Evolutionary conservation across 2,888 invertebrate genomes (phyloP).

Genomic region (Hedychridium roseum): DNA sequence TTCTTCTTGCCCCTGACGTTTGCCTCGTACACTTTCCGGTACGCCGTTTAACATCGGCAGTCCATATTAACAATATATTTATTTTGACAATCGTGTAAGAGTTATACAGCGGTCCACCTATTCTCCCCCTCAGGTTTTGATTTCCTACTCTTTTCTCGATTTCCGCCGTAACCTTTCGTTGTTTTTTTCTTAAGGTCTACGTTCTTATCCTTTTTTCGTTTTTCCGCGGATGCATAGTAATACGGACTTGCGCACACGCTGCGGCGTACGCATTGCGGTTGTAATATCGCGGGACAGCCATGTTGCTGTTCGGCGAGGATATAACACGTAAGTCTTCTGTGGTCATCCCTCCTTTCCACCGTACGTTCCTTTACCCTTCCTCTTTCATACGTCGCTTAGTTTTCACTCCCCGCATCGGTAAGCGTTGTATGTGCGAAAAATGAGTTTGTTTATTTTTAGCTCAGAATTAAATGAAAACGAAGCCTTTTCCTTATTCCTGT

Average conservation of each 20-base stretch:
- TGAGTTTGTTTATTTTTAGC: too few relatives aligned
- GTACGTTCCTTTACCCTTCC: too few relatives aligned
- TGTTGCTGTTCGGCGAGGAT: slow-evolving; percentile 38
- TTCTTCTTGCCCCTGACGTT: neutral
- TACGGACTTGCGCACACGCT: slow-evolving; percentile 46
- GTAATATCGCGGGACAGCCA: slow-evolving; percentile 49
- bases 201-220: slow-evolving; percentile 18
- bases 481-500: too few relatives aligned
- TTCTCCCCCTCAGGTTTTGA: slow-evolving; percentile 1
- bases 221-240: slow-evolving; percentile 46
- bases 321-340: slow-evolving; percentile 48
- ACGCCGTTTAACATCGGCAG: slow-evolving; percentile 46
- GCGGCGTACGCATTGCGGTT: slow-evolving; percentile 59
- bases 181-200: too few relatives aligned
- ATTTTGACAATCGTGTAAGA: slow-evolving; percentile 49
- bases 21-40: slow-evolving; percentile 24
- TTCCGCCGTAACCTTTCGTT: too few relatives aligned
- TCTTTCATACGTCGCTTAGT: too few relatives aligned
- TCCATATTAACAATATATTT: slow-evolving; percentile 52
- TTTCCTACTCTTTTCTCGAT: too few relatives aligned
- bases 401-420: too few relatives aligned
- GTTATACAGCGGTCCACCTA: slow-evolving; percentile 27
- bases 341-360: too few relatives aligned
- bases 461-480: too few relatives aligned
- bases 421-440: too few relatives aligned